Evolutionary conservation across 2,113 vertebrate genomes (phyloP).

Genomic region (Gymnarchus niloticus): DNA sequence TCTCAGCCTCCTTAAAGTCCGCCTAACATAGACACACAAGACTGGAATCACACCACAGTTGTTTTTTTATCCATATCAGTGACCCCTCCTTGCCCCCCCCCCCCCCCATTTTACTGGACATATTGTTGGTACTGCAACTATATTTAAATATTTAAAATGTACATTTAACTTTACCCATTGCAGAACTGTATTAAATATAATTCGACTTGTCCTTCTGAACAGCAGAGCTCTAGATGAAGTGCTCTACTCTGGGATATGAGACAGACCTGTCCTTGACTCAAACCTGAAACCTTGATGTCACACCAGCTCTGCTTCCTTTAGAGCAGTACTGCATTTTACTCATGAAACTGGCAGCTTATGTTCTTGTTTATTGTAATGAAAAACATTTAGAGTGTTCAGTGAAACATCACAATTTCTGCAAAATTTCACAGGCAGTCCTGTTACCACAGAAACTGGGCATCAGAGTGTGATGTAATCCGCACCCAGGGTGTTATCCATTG

Average conservation of each 20-base stretch:
- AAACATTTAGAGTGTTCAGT: too few species aligned
- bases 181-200: neutral
- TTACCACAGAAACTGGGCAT: too few species aligned
- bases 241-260: neutral
- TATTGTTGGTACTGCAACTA: neutral
- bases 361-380: too few species aligned
- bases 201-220: neutral
- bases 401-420: too few species aligned
- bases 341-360: neutral
- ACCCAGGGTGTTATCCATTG: neutral
- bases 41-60: too few species aligned
- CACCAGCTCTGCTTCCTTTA: neutral
- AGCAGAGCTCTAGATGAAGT: neutral
- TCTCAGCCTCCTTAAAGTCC: too few species aligned
- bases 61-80: neutral
- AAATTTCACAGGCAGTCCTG: too few species aligned
- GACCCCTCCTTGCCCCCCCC: neutral
- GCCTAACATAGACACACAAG: too few species aligned
- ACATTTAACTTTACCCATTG: neutral
- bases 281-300: neutral
- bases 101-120: neutral
- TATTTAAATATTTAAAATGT: neutral
- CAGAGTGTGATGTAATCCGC: too few species aligned
- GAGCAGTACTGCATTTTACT: neutral
- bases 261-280: neutral